Base-by-base conservation (phyloP, 2,888 invertebrate species). In the Willowsia nigromaculata region DNA sequence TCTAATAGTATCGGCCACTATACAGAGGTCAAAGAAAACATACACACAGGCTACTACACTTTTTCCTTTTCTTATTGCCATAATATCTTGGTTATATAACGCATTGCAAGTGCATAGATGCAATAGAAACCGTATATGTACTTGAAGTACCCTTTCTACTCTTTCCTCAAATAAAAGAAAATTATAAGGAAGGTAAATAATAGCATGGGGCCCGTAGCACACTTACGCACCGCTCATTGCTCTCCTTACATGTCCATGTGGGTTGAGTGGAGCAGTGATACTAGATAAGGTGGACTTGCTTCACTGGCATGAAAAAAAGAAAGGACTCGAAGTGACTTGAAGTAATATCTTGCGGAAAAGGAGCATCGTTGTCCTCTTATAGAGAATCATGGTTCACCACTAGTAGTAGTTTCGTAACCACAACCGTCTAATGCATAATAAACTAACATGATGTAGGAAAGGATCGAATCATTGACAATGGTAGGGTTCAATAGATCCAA, bases 281-380 rank as follows among this genome's bases (percentile, higher is more conserved):
- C 65, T 50, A 71, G 56, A 65, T 1, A 40, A 83, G n/a, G 50
- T 47, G 47, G 71, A 47, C 43, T 0, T 40, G 9, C 47, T 50
- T 50, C 50, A 25, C 47, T 50, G 50, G 30, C 40, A 40, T 71
- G 68, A 40, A 71, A 53, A 82, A 65, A 82, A 56, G 80, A 59
- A 59, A 80, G 59, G 59, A 30, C 56, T 81, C 27, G 25, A 62
- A 82, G 53, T 83, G 83, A 50, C 84, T 84, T 62, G 40, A 74
- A 84, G 85, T 85, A 85, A 85, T 80, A 86, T 78, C 78, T 80
- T 86, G 86, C 80, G 86, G 86, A 86, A 80, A 85, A 86, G 65
- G 78, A 65, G 50, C 86, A 86, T 86, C 86, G 78, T 76, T 85
- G 76, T 78, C 68, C 22, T 37, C 47, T 13, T 71, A 40, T 62